Base-by-base conservation (phyloP, 2,113 vertebrate genomes). In the Archilochus colubris region DNA sequence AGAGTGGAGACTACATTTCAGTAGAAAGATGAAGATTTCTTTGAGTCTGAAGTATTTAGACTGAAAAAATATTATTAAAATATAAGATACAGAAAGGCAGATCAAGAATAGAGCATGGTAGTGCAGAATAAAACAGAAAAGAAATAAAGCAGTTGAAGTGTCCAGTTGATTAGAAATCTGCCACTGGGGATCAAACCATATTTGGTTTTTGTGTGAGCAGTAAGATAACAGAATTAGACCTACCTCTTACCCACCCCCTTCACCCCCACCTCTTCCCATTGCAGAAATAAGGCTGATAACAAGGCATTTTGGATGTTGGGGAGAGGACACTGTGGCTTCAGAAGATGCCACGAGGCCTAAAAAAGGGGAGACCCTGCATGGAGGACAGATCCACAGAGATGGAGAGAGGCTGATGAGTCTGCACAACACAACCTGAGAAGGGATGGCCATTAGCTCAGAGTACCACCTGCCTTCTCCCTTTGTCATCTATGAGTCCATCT, bases 1-100 rank as follows among this genome's bases (percentile, higher is more conserved):
- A 50, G 30, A 92, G 16, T 18, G 9, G 25, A 94, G 68, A 69
- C 40, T 46, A 44, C 10, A 33, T 44, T 92, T 91, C 30, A 68
- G 11, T 43, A 72, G 73, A 73, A 95, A 82, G 38, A 82, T 53
- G 38, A 33, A n/a, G 50, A 69, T 88, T 86, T 92, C 44, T 69
- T 36, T 17, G 22, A 64, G 5, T 33, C 22, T 86, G 58, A 95
- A 84, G 53, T 70, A 15, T 78, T 87, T 89, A 23, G 74, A 83
- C 51, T 57, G 61, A 74, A 85, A 82, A 81, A 20, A 1, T 54
- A 62, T 57, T 22, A 78, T 74, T 74, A 76, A 94, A 86, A 66
- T 81, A 61, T 57, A 46, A 46, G 19, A 46, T 78, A 89, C 74
- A 84, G 30, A 62, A 78, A 86, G 63, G 33, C 38, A 53, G 44